Conservation (phyloP, 2,797 vertebrate species). For the Malurus leucopterus region DNA sequence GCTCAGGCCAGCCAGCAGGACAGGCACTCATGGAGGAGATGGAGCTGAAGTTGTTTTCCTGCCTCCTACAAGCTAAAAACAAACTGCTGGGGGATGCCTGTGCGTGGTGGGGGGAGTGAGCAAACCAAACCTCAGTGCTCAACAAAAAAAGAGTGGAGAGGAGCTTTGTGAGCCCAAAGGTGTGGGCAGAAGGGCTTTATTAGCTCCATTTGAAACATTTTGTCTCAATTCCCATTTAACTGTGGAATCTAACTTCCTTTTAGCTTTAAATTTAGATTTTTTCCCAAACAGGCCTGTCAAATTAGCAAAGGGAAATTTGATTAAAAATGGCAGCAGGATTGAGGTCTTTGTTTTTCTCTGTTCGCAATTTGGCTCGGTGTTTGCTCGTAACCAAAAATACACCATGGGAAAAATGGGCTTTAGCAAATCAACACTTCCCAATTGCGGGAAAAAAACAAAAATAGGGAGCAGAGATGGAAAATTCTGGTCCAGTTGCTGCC, state of each 20-base stretch:
- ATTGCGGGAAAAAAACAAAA: no score
- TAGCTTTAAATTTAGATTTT: slow-evolving; percentile 30
- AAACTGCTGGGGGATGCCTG: background rate
- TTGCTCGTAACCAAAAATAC: slow-evolving; percentile 15
- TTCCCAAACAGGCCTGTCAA: slow-evolving; percentile 31
- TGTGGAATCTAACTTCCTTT: slow-evolving; percentile 14
- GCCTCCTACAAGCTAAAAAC: background rate
- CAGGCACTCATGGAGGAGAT: accelerated
- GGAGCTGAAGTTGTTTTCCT: background rate
- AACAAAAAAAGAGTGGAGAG: background rate
- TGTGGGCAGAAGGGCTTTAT: slow-evolving; percentile 3
- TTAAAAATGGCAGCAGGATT: slow-evolving; percentile 30
- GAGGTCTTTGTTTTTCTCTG: slow-evolving; percentile 22
- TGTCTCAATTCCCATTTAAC: background rate
- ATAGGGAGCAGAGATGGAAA: background rate
- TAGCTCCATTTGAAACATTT: background rate
- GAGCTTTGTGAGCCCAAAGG: background rate
- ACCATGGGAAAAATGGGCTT: background rate
- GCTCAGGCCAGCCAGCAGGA: background rate
- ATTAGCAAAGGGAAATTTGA: slow-evolving; percentile 47
- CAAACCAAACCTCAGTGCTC: background rate
- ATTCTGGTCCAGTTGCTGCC: background rate
- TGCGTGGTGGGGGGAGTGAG: accelerated
- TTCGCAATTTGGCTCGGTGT: background rate
- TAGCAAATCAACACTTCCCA: background rate